Conservation (phyloP, 2,113 vertebrate species). For the Xiphorhynchus elegans region DNA sequence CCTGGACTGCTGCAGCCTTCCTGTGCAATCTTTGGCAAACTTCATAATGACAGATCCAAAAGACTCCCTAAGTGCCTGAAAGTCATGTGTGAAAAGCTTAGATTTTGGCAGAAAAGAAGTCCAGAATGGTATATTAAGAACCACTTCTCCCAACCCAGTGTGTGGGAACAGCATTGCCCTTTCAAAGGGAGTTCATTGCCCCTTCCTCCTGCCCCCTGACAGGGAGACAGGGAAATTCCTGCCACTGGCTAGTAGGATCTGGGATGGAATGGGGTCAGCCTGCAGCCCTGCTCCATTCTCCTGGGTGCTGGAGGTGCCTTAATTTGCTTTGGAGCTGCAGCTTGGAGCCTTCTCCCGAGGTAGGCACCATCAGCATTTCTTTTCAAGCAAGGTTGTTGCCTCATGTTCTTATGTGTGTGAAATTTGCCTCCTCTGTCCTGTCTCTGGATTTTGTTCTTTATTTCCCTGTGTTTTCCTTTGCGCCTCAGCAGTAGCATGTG, state of each 20-base stretch:
- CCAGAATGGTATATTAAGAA: not conserved
- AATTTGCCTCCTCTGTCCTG: not conserved
- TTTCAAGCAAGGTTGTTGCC: not conserved
- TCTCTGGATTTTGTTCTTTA: not conserved
- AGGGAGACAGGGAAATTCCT: not conserved
- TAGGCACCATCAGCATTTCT: not conserved
- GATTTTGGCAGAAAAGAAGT: not conserved
- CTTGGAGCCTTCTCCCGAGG: not conserved
- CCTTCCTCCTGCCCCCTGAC: not conserved
- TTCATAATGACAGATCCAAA: not conserved
- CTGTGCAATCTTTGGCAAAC: conserved; percentile 25
- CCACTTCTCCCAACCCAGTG: not conserved
- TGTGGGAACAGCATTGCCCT: not conserved
- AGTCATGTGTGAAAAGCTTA: not conserved
- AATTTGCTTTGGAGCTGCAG: not conserved
- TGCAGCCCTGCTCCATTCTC: not conserved
- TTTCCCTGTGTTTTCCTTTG: not conserved
- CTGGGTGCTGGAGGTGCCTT: not conserved
- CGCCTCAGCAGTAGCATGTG: not conserved
- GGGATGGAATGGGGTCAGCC: not conserved
- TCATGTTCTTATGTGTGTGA: not conserved
- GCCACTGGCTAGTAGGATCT: not conserved
- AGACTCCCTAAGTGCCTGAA: conserved; percentile 1
- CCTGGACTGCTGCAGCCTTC: not conserved
- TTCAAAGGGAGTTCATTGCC: not conserved